phyloP scores from a whole-genome alignment of 2,113 vertebrate genomes.

The Alaudala cheleensis region DNA sequence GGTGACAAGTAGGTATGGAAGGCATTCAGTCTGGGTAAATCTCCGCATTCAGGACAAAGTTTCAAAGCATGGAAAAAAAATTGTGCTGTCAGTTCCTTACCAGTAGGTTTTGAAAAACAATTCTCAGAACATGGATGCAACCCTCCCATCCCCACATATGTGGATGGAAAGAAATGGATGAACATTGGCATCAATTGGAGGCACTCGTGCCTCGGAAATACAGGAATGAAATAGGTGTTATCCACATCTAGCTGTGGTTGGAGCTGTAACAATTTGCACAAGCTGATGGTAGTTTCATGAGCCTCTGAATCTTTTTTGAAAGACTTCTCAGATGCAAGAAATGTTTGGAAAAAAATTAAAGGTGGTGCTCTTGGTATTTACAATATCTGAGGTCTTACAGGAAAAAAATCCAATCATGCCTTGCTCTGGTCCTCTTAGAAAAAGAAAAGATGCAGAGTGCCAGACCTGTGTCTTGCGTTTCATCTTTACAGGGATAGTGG shows the following conservation, averaged over 20 bases:
- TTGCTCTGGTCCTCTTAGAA: neutral
- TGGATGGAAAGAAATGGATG: neutral
- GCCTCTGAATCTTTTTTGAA: neutral
- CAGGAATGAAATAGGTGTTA: neutral
- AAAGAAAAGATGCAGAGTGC: neutral
- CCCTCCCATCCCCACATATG: neutral
- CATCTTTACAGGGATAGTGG: neutral
- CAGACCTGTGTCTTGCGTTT: neutral
- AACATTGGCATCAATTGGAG: neutral
- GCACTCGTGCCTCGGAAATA: accelerated
- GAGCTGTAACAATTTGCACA: neutral
- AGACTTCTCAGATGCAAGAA: neutral
- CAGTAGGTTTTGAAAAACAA: neutral
- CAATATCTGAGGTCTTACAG: neutral
- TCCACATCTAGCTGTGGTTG: neutral
- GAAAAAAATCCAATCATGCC: neutral
- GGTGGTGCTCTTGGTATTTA: neutral
- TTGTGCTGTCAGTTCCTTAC: neutral
- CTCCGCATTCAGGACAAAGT: neutral
- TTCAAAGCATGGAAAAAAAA: neutral
- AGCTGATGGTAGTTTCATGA: neutral
- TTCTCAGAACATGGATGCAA: neutral
- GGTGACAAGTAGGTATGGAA: neutral
- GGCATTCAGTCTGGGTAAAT: neutral
- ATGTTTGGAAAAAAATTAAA: neutral